Base-by-base conservation (phyloP, 2,888 invertebrate genomes). In the Coenonympha glycerion region DNA sequence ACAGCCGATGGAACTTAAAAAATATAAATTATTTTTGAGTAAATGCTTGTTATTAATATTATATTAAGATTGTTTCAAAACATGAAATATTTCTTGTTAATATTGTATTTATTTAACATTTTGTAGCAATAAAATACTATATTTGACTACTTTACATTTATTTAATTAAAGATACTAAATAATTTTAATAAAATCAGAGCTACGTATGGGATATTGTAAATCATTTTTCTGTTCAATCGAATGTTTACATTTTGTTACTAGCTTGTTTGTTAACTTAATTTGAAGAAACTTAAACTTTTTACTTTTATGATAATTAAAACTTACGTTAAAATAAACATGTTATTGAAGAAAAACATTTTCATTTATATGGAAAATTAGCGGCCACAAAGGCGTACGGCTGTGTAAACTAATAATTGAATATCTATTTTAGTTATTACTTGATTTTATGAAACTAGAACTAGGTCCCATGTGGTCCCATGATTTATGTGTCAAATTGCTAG, bases 21-120 rank as follows among this genome's bases (percentile, higher is more conserved):
- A 13, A 11, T 15, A 22, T 15, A 24, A 22, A 15, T 19, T 36
- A 19, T 16, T 2, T 21, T 36, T 11, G n/a, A 4, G n/a, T 21
- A 39, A 41, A 41, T 18, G 41, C 41, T 30, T 41, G 41, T 41
- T 30, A 41, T 18, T 41, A 28, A 41, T 41, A 11, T 19, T 36
- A 21, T 21, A 15, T 16, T 24, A 19, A 28, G 34, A 28, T 28
- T 30, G 9, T 28, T 16, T 11, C 18, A 2, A 8, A 41, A 30
- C 13, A 41, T 41, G 41, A 28, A 8, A 28, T 4, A 30, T n/a
- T 30, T 41, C 41, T 30, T n/a, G n/a, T n/a, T n/a, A n/a, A n/a
- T n/a, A n/a, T n/a, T n/a, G n/a, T n/a, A n/a, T n/a, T n/a, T n/a
- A n/a, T n/a, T n/a, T n/a, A n/a, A n/a, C n/a, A n/a, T n/a, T 41